These are phyloP conservation scores for Cephalopterus ornatus DNA, from an alignment of 2,113 vertebrate species.

Conservation along the genomic window DNA sequence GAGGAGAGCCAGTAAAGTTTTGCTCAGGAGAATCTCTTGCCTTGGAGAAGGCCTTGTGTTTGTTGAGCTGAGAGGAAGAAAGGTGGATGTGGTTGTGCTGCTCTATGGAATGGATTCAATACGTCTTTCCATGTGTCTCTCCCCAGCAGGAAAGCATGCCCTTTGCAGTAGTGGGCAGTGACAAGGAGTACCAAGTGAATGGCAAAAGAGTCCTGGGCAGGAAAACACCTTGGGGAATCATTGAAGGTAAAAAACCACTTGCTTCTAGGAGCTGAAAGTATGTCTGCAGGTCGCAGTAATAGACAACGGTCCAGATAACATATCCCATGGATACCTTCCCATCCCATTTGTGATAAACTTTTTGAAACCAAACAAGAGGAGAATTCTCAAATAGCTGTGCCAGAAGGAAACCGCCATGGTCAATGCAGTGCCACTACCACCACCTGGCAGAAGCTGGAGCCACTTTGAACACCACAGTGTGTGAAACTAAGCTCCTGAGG, in stretches of 20 bases:
- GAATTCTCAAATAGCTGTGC: neutral
- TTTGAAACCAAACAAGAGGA: neutral
- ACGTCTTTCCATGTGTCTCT: conserved; percentile 28
- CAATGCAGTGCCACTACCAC: neutral
- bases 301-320: neutral
- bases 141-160: conserved; percentile 92
- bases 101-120: neutral
- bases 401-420: neutral
- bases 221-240: conserved; percentile 95
- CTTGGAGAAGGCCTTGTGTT: neutral
- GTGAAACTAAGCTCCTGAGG: neutral
- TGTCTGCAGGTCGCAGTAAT: neutral
- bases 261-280: neutral
- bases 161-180: conserved; percentile 95
- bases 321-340: neutral
- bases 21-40: neutral
- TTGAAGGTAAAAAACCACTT: conserved; percentile 83
- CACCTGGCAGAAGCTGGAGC: neutral
- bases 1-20: neutral
- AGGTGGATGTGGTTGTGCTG: neutral
- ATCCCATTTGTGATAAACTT: neutral
- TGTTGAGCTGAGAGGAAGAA: neutral
- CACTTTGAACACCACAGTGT: neutral
- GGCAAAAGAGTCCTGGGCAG: conserved; percentile 92
- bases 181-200: conserved; percentile 97